Base-by-base conservation (phyloP, 2,797 vertebrate species). In the Peromyscus aztecus region DNA sequence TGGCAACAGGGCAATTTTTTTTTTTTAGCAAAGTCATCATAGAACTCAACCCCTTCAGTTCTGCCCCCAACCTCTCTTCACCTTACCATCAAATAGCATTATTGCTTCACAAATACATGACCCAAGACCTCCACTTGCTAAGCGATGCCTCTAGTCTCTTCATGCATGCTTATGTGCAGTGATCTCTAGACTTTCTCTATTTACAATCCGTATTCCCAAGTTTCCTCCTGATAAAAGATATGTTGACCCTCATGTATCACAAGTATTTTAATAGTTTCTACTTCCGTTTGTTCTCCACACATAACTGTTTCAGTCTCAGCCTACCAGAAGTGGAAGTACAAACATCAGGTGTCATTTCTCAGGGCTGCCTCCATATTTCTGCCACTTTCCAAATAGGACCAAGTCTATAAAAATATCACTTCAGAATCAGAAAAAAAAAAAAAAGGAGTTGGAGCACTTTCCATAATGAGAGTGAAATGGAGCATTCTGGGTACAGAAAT, bases 401-500 rank as follows among this genome's bases (percentile, higher is more conserved):
- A 90, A 95, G 6, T 85, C n/a, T 63, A 31, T 55, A 61, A 93
- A 90, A 85, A 24, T 59, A 40, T 65, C 37, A 57, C 59, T 73
- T 90, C 52, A 21, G 34, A 91, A 69, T n/a, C 78, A 52, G 78
- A 23, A 46, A 17, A 9, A 21, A 6, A 6, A 11, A 19, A 17
- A 37, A 88, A 71, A 85, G 49, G 81, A 86, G 37, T 69, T 86
- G 83, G 21, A 86, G 31, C 21, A 24, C 12, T 67, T 67, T 86
- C 40, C 31, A 23, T 73, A n/a, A 71, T 52, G 49, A 88, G 11
- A 91, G 37, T 65, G 34, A 89, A 89, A 23, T 67, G 49, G 71
- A 85, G 61, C 59, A 46, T 61, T 84, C 78, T 75, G 49, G 37
- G 40, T 91, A 57, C 12, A 94, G 52, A 96, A 92, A 65, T 40